Percentiles rank a stretch among this genome's conserved stretches.
Evolutionary conservation across 2,797 vertebrate genomes (phyloP).

Genomic region (Taeniopygia guttata): DNA sequence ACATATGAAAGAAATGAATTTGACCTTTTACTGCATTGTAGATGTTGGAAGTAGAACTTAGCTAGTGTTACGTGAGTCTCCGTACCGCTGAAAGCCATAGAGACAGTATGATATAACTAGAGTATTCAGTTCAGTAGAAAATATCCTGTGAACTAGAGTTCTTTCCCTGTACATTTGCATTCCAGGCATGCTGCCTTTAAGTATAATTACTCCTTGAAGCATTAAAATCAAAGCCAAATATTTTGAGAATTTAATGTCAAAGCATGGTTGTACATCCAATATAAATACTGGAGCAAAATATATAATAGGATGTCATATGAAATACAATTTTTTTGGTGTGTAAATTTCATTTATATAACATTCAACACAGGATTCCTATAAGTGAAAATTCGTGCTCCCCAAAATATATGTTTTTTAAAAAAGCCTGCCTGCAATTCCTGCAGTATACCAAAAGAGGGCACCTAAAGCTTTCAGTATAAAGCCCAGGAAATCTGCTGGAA

Average conservation of each 20-base stretch:
- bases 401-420: not conserved
- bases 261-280: not conserved
- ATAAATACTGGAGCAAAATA: not conserved
- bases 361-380: not conserved
- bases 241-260: slow-evolving; percentile 3
- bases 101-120: not conserved
- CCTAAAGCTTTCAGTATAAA: slow-evolving; percentile 59
- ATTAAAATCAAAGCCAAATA: not conserved
- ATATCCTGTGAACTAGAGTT: not conserved
- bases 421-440: slow-evolving; percentile 28
- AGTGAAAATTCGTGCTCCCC: not conserved
- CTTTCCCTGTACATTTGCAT: not conserved
- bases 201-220: not conserved
- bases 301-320: not conserved
- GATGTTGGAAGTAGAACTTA: not conserved
- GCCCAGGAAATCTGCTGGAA: not conserved
- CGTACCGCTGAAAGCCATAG: not conserved
- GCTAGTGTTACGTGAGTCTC: not conserved
- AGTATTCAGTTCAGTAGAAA: not conserved
- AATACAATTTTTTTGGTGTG: not conserved
- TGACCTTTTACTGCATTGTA: not conserved
- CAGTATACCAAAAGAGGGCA: slow-evolving; percentile 68
- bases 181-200: not conserved
- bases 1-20: not conserved
- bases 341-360: not conserved